phyloP scores from a whole-genome alignment of 1,140 invertebrate species.

The Mizuhopecten yessoensis region DNA sequence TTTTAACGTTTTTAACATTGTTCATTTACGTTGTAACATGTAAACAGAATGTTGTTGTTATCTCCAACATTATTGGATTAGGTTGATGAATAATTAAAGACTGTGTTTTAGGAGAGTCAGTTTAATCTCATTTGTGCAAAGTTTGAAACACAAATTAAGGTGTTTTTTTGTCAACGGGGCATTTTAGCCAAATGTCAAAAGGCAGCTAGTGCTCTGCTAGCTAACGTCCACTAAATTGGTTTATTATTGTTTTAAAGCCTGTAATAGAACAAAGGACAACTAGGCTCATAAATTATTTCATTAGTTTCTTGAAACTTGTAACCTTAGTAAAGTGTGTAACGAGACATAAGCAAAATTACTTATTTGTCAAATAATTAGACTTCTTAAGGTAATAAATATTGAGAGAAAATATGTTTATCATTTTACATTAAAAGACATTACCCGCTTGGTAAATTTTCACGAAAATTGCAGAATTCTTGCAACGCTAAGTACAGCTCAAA shows the following conservation, averaged over 20 bases:
- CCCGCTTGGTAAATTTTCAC: constrained; percentile 74
- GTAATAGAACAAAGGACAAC: neutral
- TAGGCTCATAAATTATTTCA: neutral
- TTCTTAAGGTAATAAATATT: neutral
- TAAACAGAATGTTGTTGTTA: neutral
- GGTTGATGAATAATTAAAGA: neutral
- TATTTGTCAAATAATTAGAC: neutral
- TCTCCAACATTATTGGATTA: neutral
- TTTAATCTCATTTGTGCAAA: neutral
- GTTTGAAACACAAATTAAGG: no score
- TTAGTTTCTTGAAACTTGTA: neutral
- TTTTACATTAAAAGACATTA: constrained; percentile 48
- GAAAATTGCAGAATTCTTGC: constrained; percentile 90
- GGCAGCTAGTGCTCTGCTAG: neutral
- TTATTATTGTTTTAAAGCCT: neutral
- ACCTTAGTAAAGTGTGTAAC: neutral
- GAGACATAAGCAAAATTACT: neutral
- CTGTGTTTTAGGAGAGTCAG: neutral
- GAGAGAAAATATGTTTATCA: neutral
- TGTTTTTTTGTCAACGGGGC: neutral
- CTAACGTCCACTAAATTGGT: neutral
- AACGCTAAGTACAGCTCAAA: constrained; percentile 95
- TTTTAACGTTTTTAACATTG: no score
- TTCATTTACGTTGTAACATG: neutral
- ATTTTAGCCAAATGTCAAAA: neutral